Evolutionary conservation across 1,140 invertebrate genomes (phyloP).

Genomic region (Brachionus sp.): DNA sequence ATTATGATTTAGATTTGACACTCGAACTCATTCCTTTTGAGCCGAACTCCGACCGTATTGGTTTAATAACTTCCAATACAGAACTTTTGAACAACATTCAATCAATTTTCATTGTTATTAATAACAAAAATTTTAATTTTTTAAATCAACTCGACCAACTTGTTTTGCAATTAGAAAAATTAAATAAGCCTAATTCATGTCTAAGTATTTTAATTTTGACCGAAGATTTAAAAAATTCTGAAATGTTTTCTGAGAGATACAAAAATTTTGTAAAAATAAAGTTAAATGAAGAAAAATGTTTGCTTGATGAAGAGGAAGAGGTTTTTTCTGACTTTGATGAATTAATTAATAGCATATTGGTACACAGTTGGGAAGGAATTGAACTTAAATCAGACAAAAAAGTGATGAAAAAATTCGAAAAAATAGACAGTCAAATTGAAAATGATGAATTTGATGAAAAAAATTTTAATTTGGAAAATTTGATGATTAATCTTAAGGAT

Average conservation of each 20-base stretch:
- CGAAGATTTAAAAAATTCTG: background rate
- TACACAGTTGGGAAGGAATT: slow-evolving; percentile 34
- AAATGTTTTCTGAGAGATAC: background rate
- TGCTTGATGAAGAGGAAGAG: background rate
- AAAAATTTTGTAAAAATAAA: background rate
- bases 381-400: slow-evolving; percentile 30
- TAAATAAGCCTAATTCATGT: background rate
- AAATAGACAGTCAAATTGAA: background rate
- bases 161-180: background rate
- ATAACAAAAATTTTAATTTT: background rate
- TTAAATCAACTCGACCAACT: background rate
- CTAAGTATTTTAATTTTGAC: background rate
- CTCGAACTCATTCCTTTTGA: background rate
- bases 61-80: background rate
- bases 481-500: slow-evolving; percentile 28
- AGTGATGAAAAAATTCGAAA: background rate
- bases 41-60: background rate
- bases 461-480: slow-evolving; percentile 10
- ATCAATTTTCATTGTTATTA: background rate
- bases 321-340: background rate
- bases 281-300: background rate
- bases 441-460: background rate
- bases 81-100: background rate
- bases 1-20: slow-evolving; percentile 21
- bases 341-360: slow-evolving; percentile 15